phyloP scores from a whole-genome alignment of 2,888 invertebrate species.

The Macrophya alboannulata region DNA sequence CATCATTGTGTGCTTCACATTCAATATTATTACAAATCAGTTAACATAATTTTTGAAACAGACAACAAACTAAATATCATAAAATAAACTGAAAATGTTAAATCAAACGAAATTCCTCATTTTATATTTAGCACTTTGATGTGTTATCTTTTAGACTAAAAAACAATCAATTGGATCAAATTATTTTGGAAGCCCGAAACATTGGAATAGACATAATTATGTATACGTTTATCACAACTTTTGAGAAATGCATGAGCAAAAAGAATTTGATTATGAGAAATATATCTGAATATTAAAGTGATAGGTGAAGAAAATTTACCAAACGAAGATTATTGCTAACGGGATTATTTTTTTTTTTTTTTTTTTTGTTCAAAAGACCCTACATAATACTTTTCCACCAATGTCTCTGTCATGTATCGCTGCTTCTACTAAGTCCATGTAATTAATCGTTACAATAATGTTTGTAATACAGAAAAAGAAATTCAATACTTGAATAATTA shows the following conservation, averaged over 20 bases:
- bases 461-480: neutral
- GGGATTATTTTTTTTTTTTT: constrained; percentile 16
- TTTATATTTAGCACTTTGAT: neutral
- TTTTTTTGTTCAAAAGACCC: neutral
- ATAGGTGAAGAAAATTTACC: neutral
- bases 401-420: neutral
- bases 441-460: neutral
- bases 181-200: constrained; percentile 40
- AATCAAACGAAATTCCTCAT: neutral
- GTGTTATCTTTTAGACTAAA: neutral
- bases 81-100: neutral
- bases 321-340: neutral
- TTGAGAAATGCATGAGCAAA: constrained; percentile 18
- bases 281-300: neutral
- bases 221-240: constrained; percentile 27
- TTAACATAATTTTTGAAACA: neutral
- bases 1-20: neutral
- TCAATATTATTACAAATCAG: constrained; percentile 19
- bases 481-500: neutral
- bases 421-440: neutral
- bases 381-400: neutral
- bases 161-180: neutral
- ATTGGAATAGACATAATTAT: constrained; percentile 7
- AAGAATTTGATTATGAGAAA: neutral
- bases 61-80: neutral